Conservation (phyloP, 2,888 invertebrate genomes). For the Sericinus montela region DNA sequence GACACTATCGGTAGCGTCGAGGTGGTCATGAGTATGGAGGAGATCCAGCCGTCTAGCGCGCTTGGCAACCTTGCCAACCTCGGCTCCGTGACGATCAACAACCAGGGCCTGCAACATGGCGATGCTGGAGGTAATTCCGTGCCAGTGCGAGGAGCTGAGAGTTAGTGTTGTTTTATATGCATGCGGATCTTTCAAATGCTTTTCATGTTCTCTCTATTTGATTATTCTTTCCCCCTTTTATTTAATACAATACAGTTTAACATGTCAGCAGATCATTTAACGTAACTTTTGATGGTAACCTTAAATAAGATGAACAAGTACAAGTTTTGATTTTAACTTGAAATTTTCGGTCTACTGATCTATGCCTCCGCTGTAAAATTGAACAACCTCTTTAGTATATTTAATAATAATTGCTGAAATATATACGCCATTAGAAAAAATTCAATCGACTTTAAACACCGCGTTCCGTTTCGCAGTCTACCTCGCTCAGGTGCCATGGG, state of each 20-base stretch:
- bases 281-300: too few relatives aligned
- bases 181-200: not conserved
- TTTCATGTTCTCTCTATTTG: slow-evolving; percentile 9
- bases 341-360: too few relatives aligned
- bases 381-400: too few relatives aligned
- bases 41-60: slow-evolving; percentile 37
- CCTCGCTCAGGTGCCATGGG: slow-evolving; percentile 44
- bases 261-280: too few relatives aligned
- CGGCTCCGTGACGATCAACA: not conserved
- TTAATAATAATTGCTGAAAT: too few relatives aligned
- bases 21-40: slow-evolving; percentile 61
- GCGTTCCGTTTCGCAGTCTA: slow-evolving; percentile 32
- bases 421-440: too few relatives aligned
- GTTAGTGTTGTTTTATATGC: slow-evolving; percentile 22
- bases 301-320: too few relatives aligned
- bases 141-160: slow-evolving; percentile 25
- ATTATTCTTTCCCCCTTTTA: too few relatives aligned
- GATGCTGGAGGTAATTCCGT: slow-evolving; percentile 21
- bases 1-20: slow-evolving; percentile 43
- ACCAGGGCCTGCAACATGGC: slow-evolving; percentile 1
- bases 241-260: too few relatives aligned
- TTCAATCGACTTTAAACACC: too few relatives aligned
- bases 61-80: slow-evolving; percentile 22
- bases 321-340: too few relatives aligned
- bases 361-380: too few relatives aligned